Base-by-base conservation (phyloP, 2,113 vertebrate species). In the Xiphophorus maculatus region DNA sequence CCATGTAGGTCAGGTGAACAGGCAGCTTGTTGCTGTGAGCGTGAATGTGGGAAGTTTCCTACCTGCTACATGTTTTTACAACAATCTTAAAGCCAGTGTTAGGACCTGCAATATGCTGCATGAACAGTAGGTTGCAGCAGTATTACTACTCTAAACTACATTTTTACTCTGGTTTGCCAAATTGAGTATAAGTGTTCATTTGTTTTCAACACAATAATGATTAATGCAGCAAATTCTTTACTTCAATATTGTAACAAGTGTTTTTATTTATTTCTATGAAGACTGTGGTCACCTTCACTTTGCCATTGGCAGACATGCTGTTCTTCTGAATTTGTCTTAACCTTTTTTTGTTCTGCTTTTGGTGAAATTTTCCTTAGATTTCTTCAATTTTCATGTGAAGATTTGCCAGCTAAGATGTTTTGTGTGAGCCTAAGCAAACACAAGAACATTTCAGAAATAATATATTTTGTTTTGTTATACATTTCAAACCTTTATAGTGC, bases 211-310 rank as follows among this genome's bases (percentile, higher is more conserved):
- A 81, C 73, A 82, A 33, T 83, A 77, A 88, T 84, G 68, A 86
- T 85, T 81, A 75, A 87, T 83, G 72, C 76, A 80, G 77, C 65
- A 82, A 11, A 0, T 37, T 78, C 82, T 84, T 84, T 76, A 81
- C 85, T 71, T 80, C 68, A 73, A 71, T 85, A 78, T 82, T 87
- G 81, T 83, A 82, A 90, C 80, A 85, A 84, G 81, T 87, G 61
- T 77, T 85, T 90, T 71, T 90, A 93, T 93, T 94, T 93, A 93
- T 93, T 93, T 86, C 75, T 88, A 35, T 86, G 29, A 78, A 76
- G n/a, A 79, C 73, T 76, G 74, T 84, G 28, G 69, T 88, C 77
- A 81, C 70, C 71, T 85, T 81, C 71, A 27, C 15, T 54, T 70
- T 64, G 35, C 22, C 66, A 33, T 64, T 71, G 60, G 66, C 51